Conservation (phyloP, 2,888 invertebrate genomes). For the Dendrolimus pini region DNA sequence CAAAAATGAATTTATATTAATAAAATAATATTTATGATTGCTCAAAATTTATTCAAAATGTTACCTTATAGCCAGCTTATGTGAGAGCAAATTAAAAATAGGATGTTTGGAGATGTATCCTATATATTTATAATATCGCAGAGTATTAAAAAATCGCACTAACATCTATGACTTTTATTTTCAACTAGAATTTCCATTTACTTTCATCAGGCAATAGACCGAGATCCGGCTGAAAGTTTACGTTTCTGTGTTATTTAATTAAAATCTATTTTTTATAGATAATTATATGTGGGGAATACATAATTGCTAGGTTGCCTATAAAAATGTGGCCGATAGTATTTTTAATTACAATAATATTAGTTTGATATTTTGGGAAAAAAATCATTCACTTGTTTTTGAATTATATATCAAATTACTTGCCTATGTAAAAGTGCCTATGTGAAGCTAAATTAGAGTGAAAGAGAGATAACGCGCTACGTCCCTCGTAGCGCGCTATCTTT, state of each 20-base stretch:
- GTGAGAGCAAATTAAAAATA: constrained; percentile 38
- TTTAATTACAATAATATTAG: too few relatives aligned
- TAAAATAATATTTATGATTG: constrained; percentile 32
- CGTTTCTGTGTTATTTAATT: constrained; percentile 3
- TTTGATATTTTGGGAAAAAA: too few relatives aligned
- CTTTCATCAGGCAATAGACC: not conserved
- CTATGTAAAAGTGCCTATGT: too few relatives aligned
- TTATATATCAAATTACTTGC: too few relatives aligned
- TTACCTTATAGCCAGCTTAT: constrained; percentile 43
- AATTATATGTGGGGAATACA: too few relatives aligned
- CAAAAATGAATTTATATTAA: not conserved
- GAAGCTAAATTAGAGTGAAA: too few relatives aligned
- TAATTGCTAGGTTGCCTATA: too few relatives aligned
- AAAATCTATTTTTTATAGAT: not conserved
- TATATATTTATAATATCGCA: constrained; percentile 50
- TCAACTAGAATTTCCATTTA: not conserved
- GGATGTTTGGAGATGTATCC: constrained; percentile 52
- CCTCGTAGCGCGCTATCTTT: too few relatives aligned
- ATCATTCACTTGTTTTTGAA: too few relatives aligned
- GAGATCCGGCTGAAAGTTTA: constrained; percentile 20
- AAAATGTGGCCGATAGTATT: too few relatives aligned
- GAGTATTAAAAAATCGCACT: constrained; percentile 61
- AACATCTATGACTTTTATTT: constrained; percentile 36
- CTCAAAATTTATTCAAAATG: constrained; percentile 49
- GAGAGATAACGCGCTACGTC: too few relatives aligned